Percentiles rank a stretch among this genome's conserved stretches.
Evolutionary conservation across 2,113 vertebrate species (phyloP).

Genomic region (Sylvia atricapilla): DNA sequence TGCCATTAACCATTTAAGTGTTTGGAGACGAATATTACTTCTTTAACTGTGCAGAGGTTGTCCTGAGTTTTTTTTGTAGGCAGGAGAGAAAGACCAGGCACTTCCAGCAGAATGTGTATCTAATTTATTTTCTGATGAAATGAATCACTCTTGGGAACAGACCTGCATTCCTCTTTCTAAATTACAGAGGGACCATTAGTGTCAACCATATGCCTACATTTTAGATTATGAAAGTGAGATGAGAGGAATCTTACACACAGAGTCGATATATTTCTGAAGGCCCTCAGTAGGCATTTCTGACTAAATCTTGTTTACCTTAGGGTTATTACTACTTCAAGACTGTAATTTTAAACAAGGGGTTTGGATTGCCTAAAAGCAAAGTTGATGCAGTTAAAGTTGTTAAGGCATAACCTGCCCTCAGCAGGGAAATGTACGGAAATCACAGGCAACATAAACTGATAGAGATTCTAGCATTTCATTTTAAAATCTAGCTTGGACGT

Average conservation of each 20-base stretch:
- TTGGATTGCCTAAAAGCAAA: neutral
- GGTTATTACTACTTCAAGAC: neutral
- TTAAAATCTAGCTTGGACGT: neutral
- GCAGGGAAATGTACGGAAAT: neutral
- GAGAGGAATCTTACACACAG: neutral
- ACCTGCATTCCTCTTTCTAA: neutral
- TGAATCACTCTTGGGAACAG: neutral
- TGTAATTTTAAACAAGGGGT: neutral
- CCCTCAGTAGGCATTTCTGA: neutral
- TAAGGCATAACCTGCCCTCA: neutral
- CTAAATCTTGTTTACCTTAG: neutral
- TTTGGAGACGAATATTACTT: neutral
- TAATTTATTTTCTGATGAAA: neutral
- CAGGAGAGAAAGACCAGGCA: neutral
- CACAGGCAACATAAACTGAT: neutral
- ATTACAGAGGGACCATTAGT: neutral
- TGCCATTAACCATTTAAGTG: neutral
- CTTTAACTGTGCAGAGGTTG: neutral
- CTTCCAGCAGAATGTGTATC: neutral
- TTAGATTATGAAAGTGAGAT: neutral
- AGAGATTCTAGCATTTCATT: neutral
- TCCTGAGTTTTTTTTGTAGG: neutral
- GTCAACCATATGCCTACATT: neutral
- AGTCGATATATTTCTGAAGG: neutral
- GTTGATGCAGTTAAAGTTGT: neutral